Conservation (phyloP, 2,797 vertebrate genomes). For the Eurystomus glaucurus region DNA sequence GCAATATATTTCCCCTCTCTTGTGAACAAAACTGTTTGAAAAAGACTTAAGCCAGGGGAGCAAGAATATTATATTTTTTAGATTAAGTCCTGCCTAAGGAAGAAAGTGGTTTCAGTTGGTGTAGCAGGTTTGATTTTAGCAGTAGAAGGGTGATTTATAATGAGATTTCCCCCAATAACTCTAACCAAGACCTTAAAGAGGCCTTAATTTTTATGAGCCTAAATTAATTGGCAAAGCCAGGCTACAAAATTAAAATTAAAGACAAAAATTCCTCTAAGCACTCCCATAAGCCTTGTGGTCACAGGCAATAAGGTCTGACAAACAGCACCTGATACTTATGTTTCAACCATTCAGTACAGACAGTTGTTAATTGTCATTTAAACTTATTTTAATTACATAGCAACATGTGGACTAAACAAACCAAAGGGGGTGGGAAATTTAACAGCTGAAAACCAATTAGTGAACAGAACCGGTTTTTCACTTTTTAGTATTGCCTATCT, state of each 20-base stretch:
- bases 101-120: neutral
- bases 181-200: conserved; percentile 23
- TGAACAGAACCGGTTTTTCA: neutral
- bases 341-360: neutral
- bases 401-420: neutral
- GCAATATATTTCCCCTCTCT: neutral
- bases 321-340: neutral
- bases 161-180: conserved; percentile 32
- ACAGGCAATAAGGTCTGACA: neutral
- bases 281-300: neutral
- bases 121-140: neutral
- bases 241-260: conserved; percentile 37
- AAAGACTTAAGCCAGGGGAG: neutral
- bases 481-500: neutral
- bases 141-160: conserved; percentile 4
- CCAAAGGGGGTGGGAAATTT: neutral
- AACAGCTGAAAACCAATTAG: neutral
- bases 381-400: neutral
- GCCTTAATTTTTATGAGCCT: conserved; percentile 46
- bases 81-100: neutral
- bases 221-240: conserved; percentile 42
- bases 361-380: conserved; percentile 1
- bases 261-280: conserved; percentile 22
- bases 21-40: neutral
- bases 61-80: neutral